Base-by-base conservation (phyloP, 23 tunicate genomes). In the Halocynthia aurantium region DNA sequence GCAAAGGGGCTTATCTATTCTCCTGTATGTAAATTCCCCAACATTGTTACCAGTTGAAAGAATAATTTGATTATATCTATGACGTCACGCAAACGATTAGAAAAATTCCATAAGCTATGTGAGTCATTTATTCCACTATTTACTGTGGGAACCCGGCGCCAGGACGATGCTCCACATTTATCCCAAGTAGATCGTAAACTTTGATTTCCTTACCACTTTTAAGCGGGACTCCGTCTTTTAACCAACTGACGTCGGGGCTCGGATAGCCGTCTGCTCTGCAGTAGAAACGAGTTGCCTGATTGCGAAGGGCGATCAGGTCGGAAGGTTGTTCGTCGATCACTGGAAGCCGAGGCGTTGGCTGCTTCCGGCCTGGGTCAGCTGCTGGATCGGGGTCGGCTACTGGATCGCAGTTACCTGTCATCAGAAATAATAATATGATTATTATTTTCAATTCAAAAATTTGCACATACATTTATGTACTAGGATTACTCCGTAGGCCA, bases 201-300 rank as follows among this genome's bases (percentile, higher is more conserved):
- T 31, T 31, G 44, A 31, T 31, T 31, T 31, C 44, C 44, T 31
- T 31, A 31, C 44, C 44, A 10, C 51, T 52, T 17, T n/a, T 52
- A 15, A 74, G 63, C n/a, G 57, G 57, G 50, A 54, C 22, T 13
- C 78, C 78, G 21, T 74, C 78, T 18, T 74, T 74, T 5, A n/a
- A 54, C 78, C 78, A 74, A 22, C 19, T 54, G 55, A 74, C 56
- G 9, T 56, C 22, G 10, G 78, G 78, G 9, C n/a, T 52, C 9
- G 78, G 78, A 74, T 52, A 74, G 13, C 78, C 78, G n/a, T 74
- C 78, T 8, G 78, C 78, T 74, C 62, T 15, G 21, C 78, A 74
- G 60, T 74, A 53, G 15, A 74, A 18, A 22, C 31, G 31, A 13
- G 21, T 64, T 10, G 78, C 56, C 8, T n/a, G 49, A 8, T 20